Evolutionary conservation across 2,797 vertebrate genomes (phyloP).

Genomic region (Melanitta fusca): DNA sequence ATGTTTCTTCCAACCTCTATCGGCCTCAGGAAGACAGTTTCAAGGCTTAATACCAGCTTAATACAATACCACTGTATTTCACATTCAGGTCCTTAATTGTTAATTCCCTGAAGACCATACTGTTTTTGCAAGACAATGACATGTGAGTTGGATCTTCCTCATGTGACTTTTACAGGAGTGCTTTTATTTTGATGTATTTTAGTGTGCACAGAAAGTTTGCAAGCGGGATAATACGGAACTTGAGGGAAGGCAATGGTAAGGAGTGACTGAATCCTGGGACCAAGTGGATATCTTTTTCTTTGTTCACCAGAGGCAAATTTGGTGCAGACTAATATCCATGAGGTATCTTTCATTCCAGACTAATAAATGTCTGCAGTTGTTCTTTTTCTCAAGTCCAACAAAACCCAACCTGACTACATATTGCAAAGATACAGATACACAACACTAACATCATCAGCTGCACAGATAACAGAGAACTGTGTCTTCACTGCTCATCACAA

Average conservation of each 20-base stretch:
- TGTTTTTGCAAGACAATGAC: neutral
- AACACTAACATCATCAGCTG: rapidly evolving
- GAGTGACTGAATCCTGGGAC: neutral
- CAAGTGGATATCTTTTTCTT: neutral
- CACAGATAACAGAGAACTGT: neutral
- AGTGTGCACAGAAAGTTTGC: neutral
- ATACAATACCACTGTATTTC: neutral
- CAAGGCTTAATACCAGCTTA: neutral
- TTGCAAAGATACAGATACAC: neutral
- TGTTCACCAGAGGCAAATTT: neutral
- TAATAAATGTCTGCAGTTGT: neutral
- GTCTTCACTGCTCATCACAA: neutral
- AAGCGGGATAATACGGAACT: neutral
- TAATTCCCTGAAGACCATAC: neutral
- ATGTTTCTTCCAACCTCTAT: neutral
- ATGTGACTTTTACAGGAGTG: neutral
- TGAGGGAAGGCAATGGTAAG: neutral
- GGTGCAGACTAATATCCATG: neutral
- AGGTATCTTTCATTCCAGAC: neutral
- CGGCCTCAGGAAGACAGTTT: neutral
- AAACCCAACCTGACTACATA: neutral
- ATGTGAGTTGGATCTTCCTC: neutral
- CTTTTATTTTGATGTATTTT: neutral
- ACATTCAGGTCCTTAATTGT: neutral
- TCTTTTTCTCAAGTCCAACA: neutral